Percentiles rank a stretch among this genome's conserved stretches.
Evolutionary conservation across 2,888 invertebrate species (phyloP).

Genomic region (Cheilosia pagana): DNA sequence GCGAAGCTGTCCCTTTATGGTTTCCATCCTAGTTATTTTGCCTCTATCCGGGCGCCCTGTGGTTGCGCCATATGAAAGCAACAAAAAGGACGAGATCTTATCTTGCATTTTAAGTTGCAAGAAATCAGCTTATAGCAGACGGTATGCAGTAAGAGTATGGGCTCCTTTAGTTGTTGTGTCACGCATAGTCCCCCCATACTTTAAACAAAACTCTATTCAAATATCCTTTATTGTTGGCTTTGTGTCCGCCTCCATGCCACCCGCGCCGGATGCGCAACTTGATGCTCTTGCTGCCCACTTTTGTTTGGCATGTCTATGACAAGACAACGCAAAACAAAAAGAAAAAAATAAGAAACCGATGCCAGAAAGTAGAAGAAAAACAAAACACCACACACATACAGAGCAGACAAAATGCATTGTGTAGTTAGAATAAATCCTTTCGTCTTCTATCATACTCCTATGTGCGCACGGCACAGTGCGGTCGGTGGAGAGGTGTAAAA

Average conservation of each 20-base stretch:
- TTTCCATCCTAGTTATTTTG: conserved; percentile 45
- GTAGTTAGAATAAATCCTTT: conserved; percentile 67
- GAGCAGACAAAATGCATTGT: conserved; percentile 57
- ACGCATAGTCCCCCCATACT: conserved; percentile 59
- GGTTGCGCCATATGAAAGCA: conserved; percentile 47
- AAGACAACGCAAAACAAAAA: conserved; percentile 30
- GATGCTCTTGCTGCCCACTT: conserved; percentile 58
- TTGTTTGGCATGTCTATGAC: conserved; percentile 49
- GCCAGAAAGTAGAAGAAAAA: conserved; percentile 34
- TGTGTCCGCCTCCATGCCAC: conserved; percentile 27
- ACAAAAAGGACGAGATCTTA: conserved; percentile 46
- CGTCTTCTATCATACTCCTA: conserved; percentile 20
- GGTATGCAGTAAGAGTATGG: conserved; percentile 1
- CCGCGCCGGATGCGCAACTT: conserved; percentile 50
- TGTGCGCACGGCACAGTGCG: conserved; percentile 21
- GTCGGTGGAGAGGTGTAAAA: conserved; percentile 53
- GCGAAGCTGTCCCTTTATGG: conserved; percentile 63
- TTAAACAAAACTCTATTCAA: conserved; percentile 73
- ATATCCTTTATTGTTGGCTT: conserved; percentile 70
- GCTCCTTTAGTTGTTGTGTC: conserved; percentile 50
- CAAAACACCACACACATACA: conserved; percentile 38
- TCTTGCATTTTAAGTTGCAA: conserved; percentile 70
- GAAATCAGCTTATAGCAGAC: conserved; percentile 68
- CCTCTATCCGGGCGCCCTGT: conserved; percentile 54
- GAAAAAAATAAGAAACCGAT: conserved; percentile 17